Base-by-base conservation (phyloP, 2,888 invertebrate genomes). In the Azorinus chamasolen region DNA sequence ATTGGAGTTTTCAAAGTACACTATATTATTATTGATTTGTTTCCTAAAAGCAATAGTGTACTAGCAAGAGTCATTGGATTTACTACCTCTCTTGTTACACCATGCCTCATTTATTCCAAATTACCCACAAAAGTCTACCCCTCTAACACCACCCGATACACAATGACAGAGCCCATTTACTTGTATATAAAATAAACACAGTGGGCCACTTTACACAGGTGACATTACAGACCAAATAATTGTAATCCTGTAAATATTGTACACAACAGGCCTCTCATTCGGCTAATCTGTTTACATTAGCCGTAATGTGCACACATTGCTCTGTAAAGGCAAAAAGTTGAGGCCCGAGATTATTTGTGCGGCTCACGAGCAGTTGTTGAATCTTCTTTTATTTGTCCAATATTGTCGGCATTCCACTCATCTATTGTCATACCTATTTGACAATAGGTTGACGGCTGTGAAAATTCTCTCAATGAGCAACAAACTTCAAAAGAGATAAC, bases 251-350 rank as follows among this genome's bases (percentile, higher is more conserved):
- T 76, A 59, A 70, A 76, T 66, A 76, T 22, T 20, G 37, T 54
- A 70, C 53, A 76, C 76, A 76, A 62, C 48, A 63, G 41, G 22
- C 22, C 46, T 43, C 64, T 65, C 64, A 65, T 76, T 62, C 61
- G 70, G 66, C 65, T 70, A 76, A 76, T 76, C 70, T 76, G 64
- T 76, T 70, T 70, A 76, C 70, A 55, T 65, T 62, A 25, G 54
- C 55, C 27, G 51, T 71, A 61, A 69, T 76, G 65, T 65, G 46
- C 76, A 61, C 59, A 70, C 51, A 70, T 55, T 37, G 51, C 50
- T 41, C 57, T 76, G 43, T 55, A 70, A 65, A 69, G 69, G 69
- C 51, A 69, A 69, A 65, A 61, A 65, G 69, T 59, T 50, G 55
- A 41, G 32, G 32, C 32, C 45, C n/a, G 20, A 8, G n/a, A 45